These are phyloP conservation scores for Limenitis camilla DNA, from an alignment of 2,888 invertebrate species.

Conservation along the genomic window DNA sequence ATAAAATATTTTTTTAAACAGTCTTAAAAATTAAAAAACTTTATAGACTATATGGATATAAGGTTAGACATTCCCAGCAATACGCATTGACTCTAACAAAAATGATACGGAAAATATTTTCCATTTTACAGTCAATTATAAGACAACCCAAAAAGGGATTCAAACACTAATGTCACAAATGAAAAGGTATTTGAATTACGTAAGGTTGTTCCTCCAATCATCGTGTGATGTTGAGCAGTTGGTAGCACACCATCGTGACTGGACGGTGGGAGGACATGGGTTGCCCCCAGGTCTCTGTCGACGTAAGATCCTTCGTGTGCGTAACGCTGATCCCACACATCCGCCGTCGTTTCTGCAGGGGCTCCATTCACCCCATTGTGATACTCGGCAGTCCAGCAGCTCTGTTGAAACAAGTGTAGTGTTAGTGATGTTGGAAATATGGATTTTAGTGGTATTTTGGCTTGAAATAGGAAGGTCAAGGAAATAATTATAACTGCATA, in stretches of 20 bases:
- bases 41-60: no score
- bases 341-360: slow-evolving; percentile 91
- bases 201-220: slow-evolving; percentile 61
- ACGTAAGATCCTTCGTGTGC: slow-evolving; percentile 84
- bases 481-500: no score
- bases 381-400: slow-evolving; percentile 87
- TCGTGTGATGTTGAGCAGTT: slow-evolving; percentile 54
- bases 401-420: slow-evolving; percentile 35
- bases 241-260: slow-evolving; percentile 92
- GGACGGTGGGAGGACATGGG: slow-evolving; percentile 87
- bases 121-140: no score
- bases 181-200: slow-evolving; percentile 41
- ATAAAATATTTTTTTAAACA: no score
- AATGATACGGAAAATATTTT: no score
- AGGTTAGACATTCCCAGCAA: no score
- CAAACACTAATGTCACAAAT: not conserved
- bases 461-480: no score
- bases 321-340: slow-evolving; percentile 90
- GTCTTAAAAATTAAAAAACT: no score
- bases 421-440: no score
- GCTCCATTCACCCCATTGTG: slow-evolving; percentile 91
- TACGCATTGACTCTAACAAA: no score
- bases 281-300: slow-evolving; percentile 86
- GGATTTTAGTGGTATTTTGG: no score
- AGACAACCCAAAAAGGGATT: not conserved